These are phyloP conservation scores for Platichthys stellatus DNA, from an alignment of 2,113 vertebrate genomes.

Conservation along the genomic window DNA sequence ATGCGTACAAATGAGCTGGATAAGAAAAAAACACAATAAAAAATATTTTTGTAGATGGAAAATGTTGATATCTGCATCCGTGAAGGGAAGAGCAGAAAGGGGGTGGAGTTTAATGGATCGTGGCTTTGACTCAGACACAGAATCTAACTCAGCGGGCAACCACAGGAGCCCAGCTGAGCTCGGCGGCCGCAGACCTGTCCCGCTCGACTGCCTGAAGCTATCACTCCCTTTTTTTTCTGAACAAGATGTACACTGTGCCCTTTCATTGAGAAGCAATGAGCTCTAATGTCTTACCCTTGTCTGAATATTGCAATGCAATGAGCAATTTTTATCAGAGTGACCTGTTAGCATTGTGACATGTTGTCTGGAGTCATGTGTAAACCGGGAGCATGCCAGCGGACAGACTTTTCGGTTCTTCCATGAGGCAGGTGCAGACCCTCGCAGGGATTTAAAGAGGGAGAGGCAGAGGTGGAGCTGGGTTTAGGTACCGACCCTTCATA, in stretches of 20 bases:
- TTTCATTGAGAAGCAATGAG: slow-evolving; percentile 79
- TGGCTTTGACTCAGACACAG: slow-evolving; percentile 21
- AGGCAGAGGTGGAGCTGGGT: slow-evolving; percentile 47
- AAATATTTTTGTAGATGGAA: slow-evolving; percentile 78
- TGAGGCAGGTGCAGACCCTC: slow-evolving; percentile 48
- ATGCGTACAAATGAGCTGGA: slow-evolving; percentile 60
- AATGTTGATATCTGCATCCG: slow-evolving; percentile 56
- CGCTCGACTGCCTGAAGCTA: slow-evolving; percentile 53
- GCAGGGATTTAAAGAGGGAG: slow-evolving; percentile 30
- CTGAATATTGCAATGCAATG: slow-evolving; percentile 84
- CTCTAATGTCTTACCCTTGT: slow-evolving; percentile 83
- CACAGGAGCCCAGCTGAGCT: slow-evolving; percentile 36
- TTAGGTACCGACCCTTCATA: slow-evolving; percentile 79
- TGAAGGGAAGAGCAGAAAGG: slow-evolving; percentile 23
- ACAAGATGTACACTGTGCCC: slow-evolving; percentile 74
- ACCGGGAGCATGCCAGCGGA: slow-evolving; percentile 67
- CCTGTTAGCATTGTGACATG: slow-evolving; percentile 78
- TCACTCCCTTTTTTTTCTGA: slow-evolving; percentile 51
- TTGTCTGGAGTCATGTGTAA: slow-evolving; percentile 75
- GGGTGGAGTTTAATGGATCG: slow-evolving; percentile 15
- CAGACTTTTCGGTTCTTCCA: slow-evolving; percentile 73
- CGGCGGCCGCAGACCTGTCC: slow-evolving; percentile 17
- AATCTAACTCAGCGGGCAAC: slow-evolving; percentile 22
- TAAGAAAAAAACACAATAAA: slow-evolving; percentile 57
- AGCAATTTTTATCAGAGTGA: slow-evolving; percentile 78